Percentiles rank a stretch among this genome's conserved stretches.
Evolutionary conservation across 2,797 vertebrate genomes (phyloP).

Genomic region (Ctenopoma multispine): DNA sequence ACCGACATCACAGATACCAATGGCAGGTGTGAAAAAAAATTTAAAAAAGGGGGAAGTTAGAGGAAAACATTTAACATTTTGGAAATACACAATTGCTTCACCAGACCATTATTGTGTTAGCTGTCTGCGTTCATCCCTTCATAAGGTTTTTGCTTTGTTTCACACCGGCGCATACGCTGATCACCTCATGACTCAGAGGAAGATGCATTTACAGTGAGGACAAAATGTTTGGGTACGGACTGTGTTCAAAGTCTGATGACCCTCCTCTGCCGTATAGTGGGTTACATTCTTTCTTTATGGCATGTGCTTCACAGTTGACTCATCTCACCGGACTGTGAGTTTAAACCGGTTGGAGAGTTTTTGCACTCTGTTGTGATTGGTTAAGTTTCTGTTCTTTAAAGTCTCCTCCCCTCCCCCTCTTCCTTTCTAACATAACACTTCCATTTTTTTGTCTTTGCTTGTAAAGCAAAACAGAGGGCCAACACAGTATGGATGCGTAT

Average conservation of each 20-base stretch:
- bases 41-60: neutral
- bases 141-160: conserved; percentile 2
- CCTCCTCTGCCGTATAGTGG: conserved; percentile 41
- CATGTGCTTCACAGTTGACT: conserved; percentile 79
- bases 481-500: conserved; percentile 42
- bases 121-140: neutral
- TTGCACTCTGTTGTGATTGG: conserved; percentile 68
- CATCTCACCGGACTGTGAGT: conserved; percentile 78
- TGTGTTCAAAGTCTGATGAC: conserved; percentile 65
- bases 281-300: conserved; percentile 72
- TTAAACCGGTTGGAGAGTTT: conserved; percentile 74
- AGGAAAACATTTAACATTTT: neutral
- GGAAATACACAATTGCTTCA: conserved; percentile 1
- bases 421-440: conserved; percentile 55
- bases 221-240: conserved; percentile 77
- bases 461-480: conserved; percentile 31
- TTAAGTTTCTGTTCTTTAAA: conserved; percentile 52
- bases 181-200: conserved; percentile 8
- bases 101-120: neutral
- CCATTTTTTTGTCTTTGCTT: conserved; percentile 48
- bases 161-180: neutral
- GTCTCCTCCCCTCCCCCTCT: conserved; percentile 30
- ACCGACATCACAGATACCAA: neutral
- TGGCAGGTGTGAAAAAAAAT: neutral
- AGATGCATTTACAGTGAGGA: conserved; percentile 50